These are phyloP conservation scores for Tolypeutes matacus DNA, from an alignment of 2,797 vertebrate species.

Conservation along the genomic window DNA sequence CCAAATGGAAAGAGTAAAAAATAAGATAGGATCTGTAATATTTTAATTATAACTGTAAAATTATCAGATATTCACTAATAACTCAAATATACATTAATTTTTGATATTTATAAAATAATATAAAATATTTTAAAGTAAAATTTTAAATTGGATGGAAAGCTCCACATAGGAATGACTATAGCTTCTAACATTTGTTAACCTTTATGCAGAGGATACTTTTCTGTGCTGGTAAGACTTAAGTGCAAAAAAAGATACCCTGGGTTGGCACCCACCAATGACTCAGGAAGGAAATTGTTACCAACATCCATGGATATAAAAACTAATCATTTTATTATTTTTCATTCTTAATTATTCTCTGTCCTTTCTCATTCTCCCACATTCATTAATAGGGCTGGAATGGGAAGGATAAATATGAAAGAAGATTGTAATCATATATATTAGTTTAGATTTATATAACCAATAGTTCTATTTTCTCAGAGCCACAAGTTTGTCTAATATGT, in stretches of 20 bases:
- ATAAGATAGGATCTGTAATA: not conserved
- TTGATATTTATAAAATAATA: not conserved
- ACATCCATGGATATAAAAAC: not conserved
- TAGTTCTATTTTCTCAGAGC: not conserved
- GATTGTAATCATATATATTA: not conserved
- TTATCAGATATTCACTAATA: not conserved
- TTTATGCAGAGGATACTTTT: not conserved
- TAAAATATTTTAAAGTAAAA: slow-evolving; percentile 20
- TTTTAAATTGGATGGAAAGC: not conserved
- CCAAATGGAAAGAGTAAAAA: not conserved
- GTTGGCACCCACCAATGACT: not conserved
- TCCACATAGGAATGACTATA: not conserved
- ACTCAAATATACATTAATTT: not conserved
- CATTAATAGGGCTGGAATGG: not conserved
- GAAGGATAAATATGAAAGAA: not conserved
- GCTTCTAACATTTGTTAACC: not conserved
- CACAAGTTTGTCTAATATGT: not conserved
- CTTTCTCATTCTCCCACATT: not conserved
- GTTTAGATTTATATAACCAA: not conserved
- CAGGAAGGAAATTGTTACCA: not conserved
- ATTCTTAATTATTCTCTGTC: not conserved
- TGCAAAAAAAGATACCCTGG: not conserved
- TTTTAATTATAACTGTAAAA: not conserved
- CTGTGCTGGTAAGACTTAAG: not conserved
- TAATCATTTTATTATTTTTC: not conserved